Conservation (phyloP, 2,113 vertebrate genomes). For the Cepphus grylle region DNA sequence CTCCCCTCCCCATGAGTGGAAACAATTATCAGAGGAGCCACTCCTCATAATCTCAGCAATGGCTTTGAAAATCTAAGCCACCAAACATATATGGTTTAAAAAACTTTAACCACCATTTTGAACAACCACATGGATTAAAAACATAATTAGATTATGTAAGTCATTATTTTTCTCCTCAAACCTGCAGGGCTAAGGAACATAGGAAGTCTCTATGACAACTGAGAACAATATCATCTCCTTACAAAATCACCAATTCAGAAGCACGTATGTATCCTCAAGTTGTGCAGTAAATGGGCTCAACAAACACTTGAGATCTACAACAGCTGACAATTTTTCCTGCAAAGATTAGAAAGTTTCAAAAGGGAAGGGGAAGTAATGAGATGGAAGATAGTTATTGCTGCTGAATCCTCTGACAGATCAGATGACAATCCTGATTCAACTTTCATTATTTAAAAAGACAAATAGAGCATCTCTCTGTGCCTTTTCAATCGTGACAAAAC, state of each 20-base stretch:
- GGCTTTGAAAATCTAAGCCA: background rate
- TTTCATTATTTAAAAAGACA: slow-evolving; percentile 43
- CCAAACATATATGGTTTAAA: background rate
- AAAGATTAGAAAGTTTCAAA: slow-evolving; percentile 10
- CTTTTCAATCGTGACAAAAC: background rate
- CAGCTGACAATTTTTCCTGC: background rate
- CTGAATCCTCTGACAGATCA: slow-evolving; percentile 20
- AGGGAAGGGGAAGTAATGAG: slow-evolving; percentile 14
- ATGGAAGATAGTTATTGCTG: slow-evolving; percentile 3
- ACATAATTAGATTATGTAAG: background rate
- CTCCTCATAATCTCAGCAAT: background rate
- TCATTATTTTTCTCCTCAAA: background rate
- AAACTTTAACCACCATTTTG: background rate
- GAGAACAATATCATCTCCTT: background rate
- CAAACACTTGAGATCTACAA: background rate
- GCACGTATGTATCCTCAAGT: background rate
- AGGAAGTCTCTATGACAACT: background rate
- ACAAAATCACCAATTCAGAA: background rate
- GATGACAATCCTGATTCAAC: background rate
- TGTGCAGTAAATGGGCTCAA: background rate
- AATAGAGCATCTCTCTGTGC: background rate
- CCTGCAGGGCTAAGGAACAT: background rate
- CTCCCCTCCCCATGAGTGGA: rapidly evolving
- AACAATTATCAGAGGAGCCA: background rate
- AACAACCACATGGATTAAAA: background rate